phyloP scores from a whole-genome alignment of 2,797 vertebrate species.

The Bovichtus variegatus region DNA sequence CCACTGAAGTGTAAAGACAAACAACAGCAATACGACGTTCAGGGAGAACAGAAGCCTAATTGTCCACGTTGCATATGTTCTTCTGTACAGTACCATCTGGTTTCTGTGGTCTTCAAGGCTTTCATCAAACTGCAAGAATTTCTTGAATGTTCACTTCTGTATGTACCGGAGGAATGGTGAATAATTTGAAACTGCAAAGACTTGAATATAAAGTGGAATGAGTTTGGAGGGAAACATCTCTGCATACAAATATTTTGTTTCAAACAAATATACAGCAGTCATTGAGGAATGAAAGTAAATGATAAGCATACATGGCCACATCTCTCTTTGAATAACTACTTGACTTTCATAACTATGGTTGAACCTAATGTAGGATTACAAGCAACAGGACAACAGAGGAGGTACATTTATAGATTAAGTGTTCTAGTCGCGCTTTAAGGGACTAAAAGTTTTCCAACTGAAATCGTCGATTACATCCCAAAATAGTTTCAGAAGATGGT shows the following conservation, averaged over 20 bases:
- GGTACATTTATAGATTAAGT: background rate
- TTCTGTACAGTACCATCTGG: background rate
- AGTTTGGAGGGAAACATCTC: background rate
- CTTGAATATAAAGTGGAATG: background rate
- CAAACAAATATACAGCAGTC: background rate
- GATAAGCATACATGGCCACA: background rate
- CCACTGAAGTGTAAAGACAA: constrained; percentile 10
- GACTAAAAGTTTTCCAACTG: background rate
- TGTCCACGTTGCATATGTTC: background rate
- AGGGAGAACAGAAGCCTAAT: constrained; percentile 8
- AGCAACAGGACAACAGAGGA: background rate
- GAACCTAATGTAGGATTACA: background rate
- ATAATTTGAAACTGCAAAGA: background rate
- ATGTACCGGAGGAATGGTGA: background rate
- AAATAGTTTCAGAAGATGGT: background rate
- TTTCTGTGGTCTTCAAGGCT: background rate
- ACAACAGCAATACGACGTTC: constrained; percentile 6
- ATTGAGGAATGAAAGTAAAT: background rate
- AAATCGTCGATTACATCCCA: constrained; percentile 20
- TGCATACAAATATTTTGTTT: background rate
- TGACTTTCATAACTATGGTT: background rate
- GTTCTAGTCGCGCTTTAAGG: background rate
- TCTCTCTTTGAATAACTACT: constrained; percentile 14
- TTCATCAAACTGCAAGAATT: background rate
- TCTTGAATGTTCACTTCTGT: background rate